A percentile compares a stretch with the other conserved stretches of the same genome.
Conservation (phyloP, 1,140 invertebrate species). For the Drosophila navojoa region DNA sequence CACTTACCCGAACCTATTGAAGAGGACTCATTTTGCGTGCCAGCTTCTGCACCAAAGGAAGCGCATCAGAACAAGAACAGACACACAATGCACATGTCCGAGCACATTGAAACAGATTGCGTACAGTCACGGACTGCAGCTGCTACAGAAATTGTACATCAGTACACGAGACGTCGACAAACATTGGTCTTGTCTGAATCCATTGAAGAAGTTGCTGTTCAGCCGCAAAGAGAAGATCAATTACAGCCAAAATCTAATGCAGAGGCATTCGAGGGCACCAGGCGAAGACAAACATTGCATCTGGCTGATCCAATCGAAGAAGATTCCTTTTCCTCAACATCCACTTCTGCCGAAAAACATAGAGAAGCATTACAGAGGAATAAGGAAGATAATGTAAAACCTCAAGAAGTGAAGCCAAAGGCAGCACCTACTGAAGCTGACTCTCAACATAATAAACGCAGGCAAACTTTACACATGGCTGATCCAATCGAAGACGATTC, state of each 20-base stretch:
- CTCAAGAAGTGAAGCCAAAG: not conserved
- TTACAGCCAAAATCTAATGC: not conserved
- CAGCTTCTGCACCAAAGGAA: not conserved
- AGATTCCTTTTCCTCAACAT: not conserved
- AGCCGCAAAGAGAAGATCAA: not conserved
- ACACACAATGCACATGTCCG: conserved; percentile 14
- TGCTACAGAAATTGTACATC: not conserved
- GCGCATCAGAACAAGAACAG: not conserved
- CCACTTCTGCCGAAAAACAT: too few relatives aligned
- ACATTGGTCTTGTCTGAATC: not conserved
- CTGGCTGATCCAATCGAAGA: conserved; percentile 28
- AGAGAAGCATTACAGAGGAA: not conserved
- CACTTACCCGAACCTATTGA: conserved; percentile 3
- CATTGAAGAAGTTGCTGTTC: not conserved
- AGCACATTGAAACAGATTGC: conserved; percentile 28
- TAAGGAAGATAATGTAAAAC: not conserved
- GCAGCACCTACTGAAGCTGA: not conserved
- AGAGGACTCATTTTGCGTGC: conserved; percentile 3
- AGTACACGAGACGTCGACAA: not conserved
- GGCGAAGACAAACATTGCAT: conserved; percentile 23
- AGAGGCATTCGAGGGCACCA: not conserved
- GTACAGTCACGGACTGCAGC: not conserved
- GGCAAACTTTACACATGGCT: conserved; percentile 6
- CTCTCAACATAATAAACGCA: not conserved
- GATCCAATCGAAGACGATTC: conserved; percentile 1